These are phyloP conservation scores for Platysternon megacephalum DNA, from an alignment of 2,113 vertebrate genomes.

Conservation along the genomic window DNA sequence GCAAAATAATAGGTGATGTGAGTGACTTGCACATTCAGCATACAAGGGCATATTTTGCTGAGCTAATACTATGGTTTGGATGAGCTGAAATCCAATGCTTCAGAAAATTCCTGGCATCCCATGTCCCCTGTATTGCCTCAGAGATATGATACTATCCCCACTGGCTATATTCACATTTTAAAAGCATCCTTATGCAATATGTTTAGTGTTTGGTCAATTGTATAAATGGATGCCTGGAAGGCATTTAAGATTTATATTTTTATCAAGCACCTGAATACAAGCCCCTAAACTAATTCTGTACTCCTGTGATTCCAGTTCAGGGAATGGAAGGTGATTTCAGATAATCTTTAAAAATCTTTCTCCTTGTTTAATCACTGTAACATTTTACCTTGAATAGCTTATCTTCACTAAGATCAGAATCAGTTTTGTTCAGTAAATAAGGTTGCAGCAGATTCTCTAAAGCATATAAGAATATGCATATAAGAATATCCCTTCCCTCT, in stretches of 20 bases:
- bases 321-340: neutral
- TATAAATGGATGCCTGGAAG: no score
- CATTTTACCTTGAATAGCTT: neutral
- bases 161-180: neutral
- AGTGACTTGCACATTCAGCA: neutral
- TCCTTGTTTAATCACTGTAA: constrained; percentile 21
- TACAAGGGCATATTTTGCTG: neutral
- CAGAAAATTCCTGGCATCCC: neutral
- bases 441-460: neutral
- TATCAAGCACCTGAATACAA: neutral
- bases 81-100: neutral
- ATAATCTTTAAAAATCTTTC: neutral
- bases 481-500: neutral
- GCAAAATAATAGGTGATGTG: neutral
- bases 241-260: neutral
- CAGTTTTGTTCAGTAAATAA: neutral
- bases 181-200: neutral
- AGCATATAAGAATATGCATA: neutral
- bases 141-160: neutral
- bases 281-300: neutral
- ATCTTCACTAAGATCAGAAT: constrained; percentile 27
- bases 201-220: neutral
- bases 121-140: neutral
- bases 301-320: neutral
- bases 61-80: neutral